Percentiles rank a stretch among this genome's conserved stretches.
phyloP scores from a whole-genome alignment of 2,888 invertebrate species.

The Dynastes maya region DNA sequence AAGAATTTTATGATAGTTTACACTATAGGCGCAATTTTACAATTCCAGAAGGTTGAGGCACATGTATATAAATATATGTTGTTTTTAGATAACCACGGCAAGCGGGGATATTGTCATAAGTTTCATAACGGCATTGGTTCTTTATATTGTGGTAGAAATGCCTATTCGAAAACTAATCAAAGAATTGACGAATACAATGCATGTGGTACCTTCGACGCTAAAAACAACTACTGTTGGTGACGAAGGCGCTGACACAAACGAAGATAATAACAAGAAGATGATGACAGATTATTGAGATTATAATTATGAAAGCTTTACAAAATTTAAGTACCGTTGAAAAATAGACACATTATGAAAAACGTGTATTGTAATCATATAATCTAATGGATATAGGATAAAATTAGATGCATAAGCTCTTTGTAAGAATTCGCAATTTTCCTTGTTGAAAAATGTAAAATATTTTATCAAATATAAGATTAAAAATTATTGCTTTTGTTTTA shows the following conservation, averaged over 20 bases:
- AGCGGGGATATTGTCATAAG: conserved; percentile 72
- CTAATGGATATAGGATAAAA: not conserved
- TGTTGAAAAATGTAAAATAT: too few relatives aligned
- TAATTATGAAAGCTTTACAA: too few relatives aligned
- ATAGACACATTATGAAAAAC: too few relatives aligned
- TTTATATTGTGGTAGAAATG: conserved; percentile 74
- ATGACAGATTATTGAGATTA: too few relatives aligned
- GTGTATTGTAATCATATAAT: not conserved
- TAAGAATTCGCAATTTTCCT: too few relatives aligned
- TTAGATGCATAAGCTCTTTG: not conserved
- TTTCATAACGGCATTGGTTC: conserved; percentile 69
- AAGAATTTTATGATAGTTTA: too few relatives aligned
- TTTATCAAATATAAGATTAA: too few relatives aligned
- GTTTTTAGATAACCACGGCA: conserved; percentile 69
- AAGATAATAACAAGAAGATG: too few relatives aligned
- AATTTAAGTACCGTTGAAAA: too few relatives aligned
- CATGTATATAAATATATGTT: conserved; percentile 36
- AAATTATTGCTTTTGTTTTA: too few relatives aligned
- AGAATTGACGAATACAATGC: conserved; percentile 58
- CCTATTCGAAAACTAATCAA: conserved; percentile 72
- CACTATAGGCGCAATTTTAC: too few relatives aligned
- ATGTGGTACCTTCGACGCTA: not conserved
- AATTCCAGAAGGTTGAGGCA: too few relatives aligned
- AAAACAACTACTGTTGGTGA: not conserved
- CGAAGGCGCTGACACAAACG: conserved; percentile 9